Conservation (phyloP, 64 coral and sea anemone genomes). For the Stylophora pistillata region DNA sequence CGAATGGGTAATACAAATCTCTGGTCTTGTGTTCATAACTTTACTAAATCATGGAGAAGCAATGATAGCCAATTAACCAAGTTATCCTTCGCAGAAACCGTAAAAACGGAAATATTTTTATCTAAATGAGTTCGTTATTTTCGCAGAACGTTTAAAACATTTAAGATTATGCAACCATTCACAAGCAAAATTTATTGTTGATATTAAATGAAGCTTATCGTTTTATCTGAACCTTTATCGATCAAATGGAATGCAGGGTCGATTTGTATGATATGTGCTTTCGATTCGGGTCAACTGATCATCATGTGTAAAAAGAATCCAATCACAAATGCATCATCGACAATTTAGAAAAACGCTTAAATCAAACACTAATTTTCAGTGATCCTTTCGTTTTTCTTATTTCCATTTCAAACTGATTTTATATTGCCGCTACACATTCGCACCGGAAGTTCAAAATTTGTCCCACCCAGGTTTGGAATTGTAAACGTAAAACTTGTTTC, state of each 20-base stretch:
- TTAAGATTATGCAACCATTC: not conserved
- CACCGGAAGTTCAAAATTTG: not conserved
- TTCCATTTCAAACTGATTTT: not conserved
- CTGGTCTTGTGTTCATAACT: not conserved
- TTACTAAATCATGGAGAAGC: not conserved
- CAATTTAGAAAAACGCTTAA: not conserved
- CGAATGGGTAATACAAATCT: not conserved
- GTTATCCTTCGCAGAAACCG: not conserved
- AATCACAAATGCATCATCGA: not conserved
- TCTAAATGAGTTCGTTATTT: too few species aligned
- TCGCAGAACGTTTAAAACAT: too few species aligned
- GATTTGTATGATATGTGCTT: not conserved
- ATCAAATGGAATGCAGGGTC: not conserved
- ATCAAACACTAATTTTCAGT: not conserved
- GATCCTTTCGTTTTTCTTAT: not conserved
- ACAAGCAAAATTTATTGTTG: not conserved
- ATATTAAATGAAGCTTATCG: not conserved
- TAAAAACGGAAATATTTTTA: not conserved
- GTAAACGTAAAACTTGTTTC: not conserved
- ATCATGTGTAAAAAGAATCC: not conserved
- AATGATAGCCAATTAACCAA: not conserved
- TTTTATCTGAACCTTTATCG: not conserved
- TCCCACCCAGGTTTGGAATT: not conserved
- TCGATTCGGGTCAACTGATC: not conserved
- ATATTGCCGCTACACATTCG: not conserved